Evolutionary conservation across 2,113 vertebrate species (phyloP).

Genomic region (Oenanthe oenanthe): DNA sequence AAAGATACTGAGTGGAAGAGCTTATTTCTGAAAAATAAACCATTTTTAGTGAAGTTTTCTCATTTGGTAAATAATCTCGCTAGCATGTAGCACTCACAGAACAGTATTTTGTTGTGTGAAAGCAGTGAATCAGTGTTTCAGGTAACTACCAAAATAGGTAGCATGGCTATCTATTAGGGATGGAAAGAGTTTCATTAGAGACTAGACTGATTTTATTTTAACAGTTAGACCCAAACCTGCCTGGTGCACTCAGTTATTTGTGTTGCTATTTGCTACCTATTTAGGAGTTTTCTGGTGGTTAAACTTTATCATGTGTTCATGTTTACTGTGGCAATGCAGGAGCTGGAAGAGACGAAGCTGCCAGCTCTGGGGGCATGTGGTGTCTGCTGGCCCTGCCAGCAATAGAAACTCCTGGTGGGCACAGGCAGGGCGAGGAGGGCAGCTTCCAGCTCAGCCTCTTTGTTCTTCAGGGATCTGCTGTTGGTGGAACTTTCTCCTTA

Average conservation of each 20-base stretch:
- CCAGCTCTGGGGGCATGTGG: accelerated
- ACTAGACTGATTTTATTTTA: neutral
- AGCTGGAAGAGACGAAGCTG: neutral
- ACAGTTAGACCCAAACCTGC: neutral
- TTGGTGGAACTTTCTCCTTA: neutral
- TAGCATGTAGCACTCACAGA: neutral
- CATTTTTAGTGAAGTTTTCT: neutral
- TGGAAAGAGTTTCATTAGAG: neutral
- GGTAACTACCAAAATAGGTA: neutral
- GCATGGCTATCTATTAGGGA: neutral
- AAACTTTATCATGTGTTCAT: accelerated
- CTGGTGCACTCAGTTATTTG: neutral
- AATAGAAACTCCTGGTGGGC: accelerated
- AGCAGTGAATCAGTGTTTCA: neutral
- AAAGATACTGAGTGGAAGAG: neutral
- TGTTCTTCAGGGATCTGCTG: neutral
- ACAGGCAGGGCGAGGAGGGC: accelerated
- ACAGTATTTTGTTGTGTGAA: neutral
- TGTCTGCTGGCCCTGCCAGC: accelerated
- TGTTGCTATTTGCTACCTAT: neutral
- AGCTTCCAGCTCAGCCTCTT: neutral
- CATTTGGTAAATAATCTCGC: neutral
- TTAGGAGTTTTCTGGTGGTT: neutral
- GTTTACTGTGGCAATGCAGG: accelerated
- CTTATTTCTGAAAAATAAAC: neutral